A percentile compares a stretch with the other conserved stretches of the same genome.
Conservation (phyloP, 2,888 invertebrate genomes). For the Tipula vernalis region DNA sequence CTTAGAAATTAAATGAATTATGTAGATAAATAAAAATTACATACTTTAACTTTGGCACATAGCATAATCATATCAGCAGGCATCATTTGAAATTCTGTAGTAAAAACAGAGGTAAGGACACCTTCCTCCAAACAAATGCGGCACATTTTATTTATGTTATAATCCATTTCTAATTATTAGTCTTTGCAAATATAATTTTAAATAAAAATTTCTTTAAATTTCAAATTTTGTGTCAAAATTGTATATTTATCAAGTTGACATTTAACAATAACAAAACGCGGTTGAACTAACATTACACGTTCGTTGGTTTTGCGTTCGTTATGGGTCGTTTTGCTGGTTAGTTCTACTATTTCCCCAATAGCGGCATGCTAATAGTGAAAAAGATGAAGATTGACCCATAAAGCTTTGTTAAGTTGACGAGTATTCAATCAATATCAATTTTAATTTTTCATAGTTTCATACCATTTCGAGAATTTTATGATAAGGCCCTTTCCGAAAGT, state of each 20-base stretch:
- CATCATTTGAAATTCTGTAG: constrained; percentile 45
- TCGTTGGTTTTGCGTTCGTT: too few relatives aligned
- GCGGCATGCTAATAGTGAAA: too few relatives aligned
- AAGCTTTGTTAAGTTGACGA: too few relatives aligned
- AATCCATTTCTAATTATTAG: constrained; percentile 28
- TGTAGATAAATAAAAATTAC: constrained; percentile 12
- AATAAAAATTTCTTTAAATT: not conserved
- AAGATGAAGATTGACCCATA: too few relatives aligned
- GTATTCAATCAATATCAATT: too few relatives aligned
- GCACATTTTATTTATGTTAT: constrained; percentile 40
- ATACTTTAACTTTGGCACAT: constrained; percentile 43
- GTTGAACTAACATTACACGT: not conserved
- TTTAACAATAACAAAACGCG: not conserved
- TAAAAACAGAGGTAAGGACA: constrained; percentile 44
- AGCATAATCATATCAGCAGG: constrained; percentile 47
- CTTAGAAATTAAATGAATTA: not conserved
- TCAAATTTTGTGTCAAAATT: not conserved
- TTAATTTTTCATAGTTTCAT: too few relatives aligned
- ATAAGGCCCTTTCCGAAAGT: too few relatives aligned
- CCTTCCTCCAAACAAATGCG: constrained; percentile 49
- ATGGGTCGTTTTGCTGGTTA: not conserved
- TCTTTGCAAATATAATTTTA: not conserved
- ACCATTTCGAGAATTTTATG: too few relatives aligned
- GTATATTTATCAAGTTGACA: not conserved
- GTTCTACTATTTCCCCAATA: too few relatives aligned